phyloP scores from a whole-genome alignment of 2,113 vertebrate species.

The Chloroceryle aenea region DNA sequence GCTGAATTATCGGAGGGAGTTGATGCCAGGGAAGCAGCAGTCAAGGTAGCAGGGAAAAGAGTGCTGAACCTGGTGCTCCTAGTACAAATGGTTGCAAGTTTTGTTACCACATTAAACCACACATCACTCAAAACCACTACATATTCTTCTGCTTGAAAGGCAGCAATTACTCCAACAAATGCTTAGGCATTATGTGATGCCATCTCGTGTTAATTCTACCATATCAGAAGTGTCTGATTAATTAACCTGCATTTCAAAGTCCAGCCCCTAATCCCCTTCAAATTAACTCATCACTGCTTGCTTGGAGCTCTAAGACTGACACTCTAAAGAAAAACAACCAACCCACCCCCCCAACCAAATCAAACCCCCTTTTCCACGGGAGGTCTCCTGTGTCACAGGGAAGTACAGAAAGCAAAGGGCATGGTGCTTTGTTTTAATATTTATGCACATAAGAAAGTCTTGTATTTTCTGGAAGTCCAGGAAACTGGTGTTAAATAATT shows the following conservation, averaged over 20 bases:
- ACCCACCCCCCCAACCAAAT: neutral
- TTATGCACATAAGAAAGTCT: neutral
- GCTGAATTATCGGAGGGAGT: neutral
- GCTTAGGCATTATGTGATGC: slow-evolving; percentile 7
- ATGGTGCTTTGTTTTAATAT: neutral
- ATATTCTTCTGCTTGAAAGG: neutral
- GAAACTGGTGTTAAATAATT: neutral
- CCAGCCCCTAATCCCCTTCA: neutral
- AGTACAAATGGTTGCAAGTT: neutral
- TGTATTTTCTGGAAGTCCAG: neutral
- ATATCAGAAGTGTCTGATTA: slow-evolving; percentile 5
- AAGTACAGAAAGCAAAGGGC: neutral
- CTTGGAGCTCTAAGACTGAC: neutral
- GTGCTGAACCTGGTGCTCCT: neutral
- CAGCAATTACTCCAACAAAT: slow-evolving; percentile 31
- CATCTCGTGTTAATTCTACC: slow-evolving; percentile 20
- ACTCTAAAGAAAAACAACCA: neutral
- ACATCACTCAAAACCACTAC: slow-evolving; percentile 15
- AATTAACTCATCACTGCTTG: neutral
- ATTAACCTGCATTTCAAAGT: slow-evolving; percentile 23
- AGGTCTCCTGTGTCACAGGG: neutral
- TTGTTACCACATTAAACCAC: neutral
- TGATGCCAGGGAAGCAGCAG: neutral
- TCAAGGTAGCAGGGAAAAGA: neutral
- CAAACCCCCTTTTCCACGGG: neutral